Conservation (phyloP, 2,113 vertebrate species). For the Pionites leucogaster region DNA sequence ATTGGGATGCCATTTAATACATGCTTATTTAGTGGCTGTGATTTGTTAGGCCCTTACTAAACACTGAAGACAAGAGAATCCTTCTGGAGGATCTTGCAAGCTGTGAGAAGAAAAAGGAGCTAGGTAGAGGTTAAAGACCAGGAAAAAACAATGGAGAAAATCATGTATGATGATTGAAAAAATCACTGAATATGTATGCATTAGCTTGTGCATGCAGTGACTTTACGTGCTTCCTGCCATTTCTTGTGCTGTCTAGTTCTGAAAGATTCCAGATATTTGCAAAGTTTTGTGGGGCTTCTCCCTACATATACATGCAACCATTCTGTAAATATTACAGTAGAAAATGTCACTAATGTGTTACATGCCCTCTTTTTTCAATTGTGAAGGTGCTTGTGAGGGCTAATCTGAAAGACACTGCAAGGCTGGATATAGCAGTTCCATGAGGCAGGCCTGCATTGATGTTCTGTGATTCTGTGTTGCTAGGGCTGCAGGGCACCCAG, state of each 20-base stretch:
- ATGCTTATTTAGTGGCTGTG: constrained; percentile 16
- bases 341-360: neutral
- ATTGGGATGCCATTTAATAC: constrained; percentile 51
- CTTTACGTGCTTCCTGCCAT: neutral
- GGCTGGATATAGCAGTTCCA: neutral
- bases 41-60: constrained; percentile 40
- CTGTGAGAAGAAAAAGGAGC: neutral
- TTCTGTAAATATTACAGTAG: neutral
- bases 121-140: neutral
- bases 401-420: neutral
- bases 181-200: neutral
- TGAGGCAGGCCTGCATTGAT: neutral
- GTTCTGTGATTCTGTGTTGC: neutral
- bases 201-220: neutral
- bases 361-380: neutral
- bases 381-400: neutral
- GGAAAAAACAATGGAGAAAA: neutral
- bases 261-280: neutral
- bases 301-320: neutral
- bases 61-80: neutral
- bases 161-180: neutral
- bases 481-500: neutral
- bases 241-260: neutral
- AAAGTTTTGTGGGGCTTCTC: neutral
- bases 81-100: neutral